A percentile compares a stretch with the other conserved stretches of the same genome.
Evolutionary conservation across 2,113 vertebrate genomes (phyloP).

Genomic region (Amazona vittata): DNA sequence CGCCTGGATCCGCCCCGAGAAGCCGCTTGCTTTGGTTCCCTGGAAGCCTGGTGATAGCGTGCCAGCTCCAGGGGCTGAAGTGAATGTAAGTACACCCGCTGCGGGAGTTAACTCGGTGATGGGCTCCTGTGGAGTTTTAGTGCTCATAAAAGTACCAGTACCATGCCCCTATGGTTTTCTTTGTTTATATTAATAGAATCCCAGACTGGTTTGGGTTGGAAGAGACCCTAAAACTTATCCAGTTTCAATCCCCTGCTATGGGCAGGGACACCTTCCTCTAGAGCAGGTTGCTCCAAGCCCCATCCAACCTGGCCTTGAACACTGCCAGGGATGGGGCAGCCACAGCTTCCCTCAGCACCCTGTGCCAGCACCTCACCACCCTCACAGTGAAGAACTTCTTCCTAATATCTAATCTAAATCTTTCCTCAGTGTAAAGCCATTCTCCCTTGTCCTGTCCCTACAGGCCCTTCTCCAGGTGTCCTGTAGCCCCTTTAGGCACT

Average conservation of each 20-base stretch:
- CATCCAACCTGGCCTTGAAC: too few relatives aligned
- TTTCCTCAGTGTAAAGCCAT: too few relatives aligned
- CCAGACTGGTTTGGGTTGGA: not conserved
- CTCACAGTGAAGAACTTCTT: too few relatives aligned
- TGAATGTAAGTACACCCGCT: rapidly evolving
- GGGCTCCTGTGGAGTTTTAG: not conserved
- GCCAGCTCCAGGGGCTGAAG: not conserved
- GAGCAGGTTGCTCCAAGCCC: not conserved
- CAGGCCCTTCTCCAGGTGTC: not conserved
- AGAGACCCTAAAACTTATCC: not conserved
- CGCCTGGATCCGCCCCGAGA: not conserved
- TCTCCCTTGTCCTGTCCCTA: too few relatives aligned
- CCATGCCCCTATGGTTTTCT: rapidly evolving
- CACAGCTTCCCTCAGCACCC: too few relatives aligned
- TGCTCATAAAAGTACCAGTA: not conserved
- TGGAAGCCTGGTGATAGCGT: rapidly evolving
- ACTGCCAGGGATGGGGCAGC: too few relatives aligned
- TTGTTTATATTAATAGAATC: not conserved
- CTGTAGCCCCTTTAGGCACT: not conserved
- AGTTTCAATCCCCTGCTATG: not conserved
- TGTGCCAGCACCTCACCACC: too few relatives aligned
- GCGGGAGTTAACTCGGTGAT: not conserved
- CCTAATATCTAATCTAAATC: too few relatives aligned
- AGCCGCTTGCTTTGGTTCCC: too few relatives aligned
- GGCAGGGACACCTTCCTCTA: not conserved